phyloP scores from a whole-genome alignment of 2,888 invertebrate species.

The Thera obeliscata region DNA sequence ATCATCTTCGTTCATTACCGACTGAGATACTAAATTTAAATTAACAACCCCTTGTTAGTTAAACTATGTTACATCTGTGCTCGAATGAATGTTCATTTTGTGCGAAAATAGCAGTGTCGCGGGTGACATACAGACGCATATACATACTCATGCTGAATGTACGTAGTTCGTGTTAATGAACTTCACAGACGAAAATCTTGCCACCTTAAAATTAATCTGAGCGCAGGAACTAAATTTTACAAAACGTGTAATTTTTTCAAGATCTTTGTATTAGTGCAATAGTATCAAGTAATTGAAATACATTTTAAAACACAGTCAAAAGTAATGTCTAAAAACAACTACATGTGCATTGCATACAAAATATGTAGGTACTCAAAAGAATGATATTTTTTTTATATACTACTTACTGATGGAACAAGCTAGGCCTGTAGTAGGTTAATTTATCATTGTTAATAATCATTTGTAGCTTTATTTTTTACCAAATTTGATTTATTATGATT shows the following conservation, averaged over 20 bases:
- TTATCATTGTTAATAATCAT: too few species aligned
- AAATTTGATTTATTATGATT: too few species aligned
- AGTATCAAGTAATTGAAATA: too few species aligned
- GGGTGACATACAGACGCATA: conserved; percentile 22
- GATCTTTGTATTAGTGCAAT: too few species aligned
- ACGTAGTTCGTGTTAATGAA: conserved; percentile 26
- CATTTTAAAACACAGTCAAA: too few species aligned
- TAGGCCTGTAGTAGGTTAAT: too few species aligned
- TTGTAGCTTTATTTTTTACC: too few species aligned
- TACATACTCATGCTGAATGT: neutral
- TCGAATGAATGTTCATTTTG: conserved; percentile 76
- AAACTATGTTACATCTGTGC: conserved; percentile 74
- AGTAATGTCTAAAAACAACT: too few species aligned
- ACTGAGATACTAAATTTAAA: conserved; percentile 83
- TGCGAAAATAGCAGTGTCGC: conserved; percentile 58
- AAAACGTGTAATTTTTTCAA: neutral
- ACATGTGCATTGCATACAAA: too few species aligned
- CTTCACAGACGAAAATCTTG: conserved; percentile 13
- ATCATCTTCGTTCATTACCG: conserved; percentile 83
- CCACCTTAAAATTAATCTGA: neutral
- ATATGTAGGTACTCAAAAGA: too few species aligned
- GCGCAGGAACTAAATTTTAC: neutral
- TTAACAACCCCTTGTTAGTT: conserved; percentile 82
- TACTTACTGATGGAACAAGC: too few species aligned
- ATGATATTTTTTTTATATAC: too few species aligned